phyloP scores from a whole-genome alignment of 2,888 invertebrate species.

The Andricus curvator region DNA sequence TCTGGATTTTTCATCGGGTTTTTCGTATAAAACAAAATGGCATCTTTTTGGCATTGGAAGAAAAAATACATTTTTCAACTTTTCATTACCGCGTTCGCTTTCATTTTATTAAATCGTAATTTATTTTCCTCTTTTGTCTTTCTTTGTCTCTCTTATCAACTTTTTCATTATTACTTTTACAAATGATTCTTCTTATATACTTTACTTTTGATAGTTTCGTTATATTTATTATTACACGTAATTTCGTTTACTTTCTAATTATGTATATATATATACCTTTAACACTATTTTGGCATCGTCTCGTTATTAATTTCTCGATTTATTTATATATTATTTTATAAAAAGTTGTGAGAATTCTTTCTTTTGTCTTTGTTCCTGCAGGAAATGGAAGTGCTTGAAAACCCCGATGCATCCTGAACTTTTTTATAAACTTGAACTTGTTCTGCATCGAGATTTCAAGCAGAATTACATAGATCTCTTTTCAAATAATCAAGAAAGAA shows the following conservation, averaged over 20 bases:
- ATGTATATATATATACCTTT: constrained; percentile 65
- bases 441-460: background rate
- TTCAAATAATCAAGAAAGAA: constrained; percentile 52
- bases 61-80: constrained; percentile 76
- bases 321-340: constrained; percentile 52
- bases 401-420: background rate
- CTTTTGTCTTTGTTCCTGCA: constrained; percentile 41
- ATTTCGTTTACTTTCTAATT: constrained; percentile 70
- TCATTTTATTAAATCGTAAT: constrained; percentile 62
- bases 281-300: constrained; percentile 78
- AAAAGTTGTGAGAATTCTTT: constrained; percentile 53
- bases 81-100: constrained; percentile 60
- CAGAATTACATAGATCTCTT: constrained; percentile 10
- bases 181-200: constrained; percentile 67
- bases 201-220: constrained; percentile 67
- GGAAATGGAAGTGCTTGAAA: constrained; percentile 48
- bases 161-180: constrained; percentile 62
- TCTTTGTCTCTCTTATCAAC: constrained; percentile 52
- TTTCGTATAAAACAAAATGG: constrained; percentile 77
- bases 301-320: constrained; percentile 63
- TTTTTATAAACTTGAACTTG: background rate
- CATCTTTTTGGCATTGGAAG: constrained; percentile 78
- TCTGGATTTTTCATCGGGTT: constrained; percentile 66
- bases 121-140: constrained; percentile 55
- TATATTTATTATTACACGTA: constrained; percentile 69